These are phyloP conservation scores for Noctua pronuba DNA, from an alignment of 2,888 invertebrate genomes.

Conservation along the genomic window DNA sequence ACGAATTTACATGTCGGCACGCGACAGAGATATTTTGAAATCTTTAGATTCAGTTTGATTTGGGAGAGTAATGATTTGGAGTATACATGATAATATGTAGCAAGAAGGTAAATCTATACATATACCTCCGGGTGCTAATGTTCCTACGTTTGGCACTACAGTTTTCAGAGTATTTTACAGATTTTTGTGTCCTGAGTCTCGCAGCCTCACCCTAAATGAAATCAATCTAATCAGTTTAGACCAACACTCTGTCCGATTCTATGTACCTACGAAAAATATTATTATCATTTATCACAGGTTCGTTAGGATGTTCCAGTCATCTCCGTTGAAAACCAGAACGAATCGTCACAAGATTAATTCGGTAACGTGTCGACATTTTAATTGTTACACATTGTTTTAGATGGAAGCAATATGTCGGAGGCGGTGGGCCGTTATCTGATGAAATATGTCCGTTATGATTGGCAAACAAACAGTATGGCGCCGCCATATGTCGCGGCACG, in stretches of 20 bases:
- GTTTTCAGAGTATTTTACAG: background rate
- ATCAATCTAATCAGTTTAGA: background rate
- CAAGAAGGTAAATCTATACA: background rate
- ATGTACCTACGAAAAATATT: background rate
- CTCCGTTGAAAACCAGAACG: constrained; percentile 78
- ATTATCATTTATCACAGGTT: constrained; percentile 3
- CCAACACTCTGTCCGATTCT: background rate
- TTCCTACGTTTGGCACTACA: background rate
- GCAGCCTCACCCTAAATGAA: background rate
- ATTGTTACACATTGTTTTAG: constrained; percentile 89
- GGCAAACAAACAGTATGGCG: constrained; percentile 91
- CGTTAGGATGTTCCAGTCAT: constrained; percentile 41
- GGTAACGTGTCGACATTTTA: constrained; percentile 81
- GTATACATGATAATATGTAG: background rate
- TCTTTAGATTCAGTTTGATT: constrained; percentile 3
- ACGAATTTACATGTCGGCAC: constrained; percentile 62
- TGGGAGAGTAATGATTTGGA: background rate
- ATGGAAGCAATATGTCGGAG: constrained; percentile 86
- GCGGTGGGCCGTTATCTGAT: constrained; percentile 89
- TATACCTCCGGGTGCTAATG: background rate
- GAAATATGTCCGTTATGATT: constrained; percentile 91
- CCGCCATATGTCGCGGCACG: constrained; percentile 90
- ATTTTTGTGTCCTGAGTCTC: background rate
- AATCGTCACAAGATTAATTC: constrained; percentile 76
- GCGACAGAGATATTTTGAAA: constrained; percentile 15